Percentiles rank a stretch among this genome's conserved stretches.
Conservation (phyloP, 2,113 vertebrate genomes). For the Mirounga angustirostris region DNA sequence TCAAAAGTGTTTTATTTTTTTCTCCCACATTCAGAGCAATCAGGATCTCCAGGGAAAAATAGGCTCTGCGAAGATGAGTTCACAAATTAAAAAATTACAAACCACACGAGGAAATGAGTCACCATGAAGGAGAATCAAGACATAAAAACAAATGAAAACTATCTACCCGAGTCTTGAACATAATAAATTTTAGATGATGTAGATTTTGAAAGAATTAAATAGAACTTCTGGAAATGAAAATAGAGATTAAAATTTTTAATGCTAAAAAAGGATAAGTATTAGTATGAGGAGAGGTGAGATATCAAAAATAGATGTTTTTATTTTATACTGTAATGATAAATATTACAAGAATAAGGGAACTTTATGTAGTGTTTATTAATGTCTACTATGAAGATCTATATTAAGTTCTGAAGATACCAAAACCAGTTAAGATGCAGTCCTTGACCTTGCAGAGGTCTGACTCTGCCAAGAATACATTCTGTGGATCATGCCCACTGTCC, state of each 20-base stretch:
- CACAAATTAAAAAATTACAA: slow-evolving; percentile 79
- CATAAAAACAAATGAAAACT: slow-evolving; percentile 74
- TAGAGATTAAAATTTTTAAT: not conserved
- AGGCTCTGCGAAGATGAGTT: slow-evolving; percentile 62
- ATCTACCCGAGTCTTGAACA: slow-evolving; percentile 6
- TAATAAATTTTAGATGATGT: slow-evolving; percentile 54
- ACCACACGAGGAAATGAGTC: slow-evolving; percentile 68
- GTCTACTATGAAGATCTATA: not conserved
- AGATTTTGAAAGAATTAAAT: slow-evolving; percentile 54
- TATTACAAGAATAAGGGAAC: slow-evolving; percentile 11
- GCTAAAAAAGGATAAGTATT: not conserved
- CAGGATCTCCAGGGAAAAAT: slow-evolving; percentile 65
- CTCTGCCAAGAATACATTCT: no score
- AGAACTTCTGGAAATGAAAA: slow-evolving; percentile 57
- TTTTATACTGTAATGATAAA: slow-evolving; percentile 1
- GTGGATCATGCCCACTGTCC: no score
- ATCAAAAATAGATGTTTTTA: slow-evolving; percentile 46
- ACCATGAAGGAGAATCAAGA: slow-evolving; percentile 71
- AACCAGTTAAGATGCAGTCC: not conserved
- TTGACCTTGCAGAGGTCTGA: not conserved
- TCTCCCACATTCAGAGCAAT: slow-evolving; percentile 43
- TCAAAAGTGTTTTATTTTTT: slow-evolving; percentile 42
- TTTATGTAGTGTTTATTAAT: slow-evolving; percentile 41
- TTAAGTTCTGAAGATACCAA: slow-evolving; percentile 41
- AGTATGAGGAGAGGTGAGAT: not conserved